Base-by-base conservation (phyloP, 2,888 invertebrate genomes). In the Eutolmus rufibarbis region DNA sequence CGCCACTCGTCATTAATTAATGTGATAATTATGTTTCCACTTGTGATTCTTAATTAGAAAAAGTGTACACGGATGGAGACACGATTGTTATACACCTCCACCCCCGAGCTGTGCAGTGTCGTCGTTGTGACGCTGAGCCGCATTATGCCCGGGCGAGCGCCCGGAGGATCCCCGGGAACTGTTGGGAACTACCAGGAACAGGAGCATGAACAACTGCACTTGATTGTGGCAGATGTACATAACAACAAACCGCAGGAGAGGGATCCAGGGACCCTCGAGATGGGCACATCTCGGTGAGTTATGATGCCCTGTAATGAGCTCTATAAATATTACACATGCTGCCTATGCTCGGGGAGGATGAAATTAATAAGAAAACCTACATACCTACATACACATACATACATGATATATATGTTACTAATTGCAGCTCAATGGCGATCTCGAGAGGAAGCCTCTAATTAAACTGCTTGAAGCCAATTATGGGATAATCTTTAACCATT, bases 31-130 rank as follows among this genome's bases (percentile, higher is more conserved):
- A 82, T 82, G 82, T 82, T 82, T 82, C 82, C 82, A 34, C 57
- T 66, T 82, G 57, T 57, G 82, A 82, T 82, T 82, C 82, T 82
- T 82, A 82, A 82, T 82, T 82, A 82, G 82, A 82, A 82, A 82
- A 82, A 82, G 57, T 40, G 34, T 19, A 82, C 34, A 66, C 28
- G 66, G 66, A 66, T 23, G 23, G 66, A 23, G 66, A 66, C 31
- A 82, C 34, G 51, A 82, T 82, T 82, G 82, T 82, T 66, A 82
- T 82, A 66, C 82, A 82, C 19, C 56, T 14, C 5, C 34, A 5
- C 34, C 37, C 16, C 56, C n/a, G 37, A 12, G 28, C 37, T 37
- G 34, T 76, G 76, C 79, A 79, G 56, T 79, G 79, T 9, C 23
- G 23, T 66, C 66, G 28, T 66, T 23, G 12, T 51, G 51, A 19